Evolutionary conservation across 2,113 vertebrate species (phyloP).

Genomic region (Gymnocephalus cernua): DNA sequence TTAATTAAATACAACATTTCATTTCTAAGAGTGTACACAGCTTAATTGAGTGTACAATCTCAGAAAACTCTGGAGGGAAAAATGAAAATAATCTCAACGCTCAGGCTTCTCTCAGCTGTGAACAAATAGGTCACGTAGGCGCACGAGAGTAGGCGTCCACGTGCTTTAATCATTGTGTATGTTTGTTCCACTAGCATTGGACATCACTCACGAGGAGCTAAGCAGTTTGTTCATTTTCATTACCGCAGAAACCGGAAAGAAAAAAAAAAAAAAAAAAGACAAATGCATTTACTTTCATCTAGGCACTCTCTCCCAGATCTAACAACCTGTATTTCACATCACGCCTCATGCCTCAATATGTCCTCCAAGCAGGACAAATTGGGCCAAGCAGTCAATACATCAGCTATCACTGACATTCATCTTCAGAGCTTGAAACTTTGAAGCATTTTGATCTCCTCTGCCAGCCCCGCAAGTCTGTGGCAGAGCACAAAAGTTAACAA

Average conservation of each 20-base stretch:
- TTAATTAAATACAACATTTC: too few species aligned
- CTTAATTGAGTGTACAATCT: conserved; percentile 49
- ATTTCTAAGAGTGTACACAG: too few species aligned
- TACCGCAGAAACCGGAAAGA: conserved; percentile 4
- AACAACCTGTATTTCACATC: conserved; percentile 45
- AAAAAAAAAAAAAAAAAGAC: background rate
- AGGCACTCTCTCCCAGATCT: conserved; percentile 16
- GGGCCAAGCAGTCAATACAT: conserved; percentile 41
- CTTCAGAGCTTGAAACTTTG: conserved; percentile 17
- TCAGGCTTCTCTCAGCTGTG: conserved; percentile 20
- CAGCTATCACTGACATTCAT: conserved; percentile 52
- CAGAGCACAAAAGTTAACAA: conserved; percentile 44
- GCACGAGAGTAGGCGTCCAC: background rate
- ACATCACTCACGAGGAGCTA: background rate
- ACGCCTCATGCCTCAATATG: conserved; percentile 35
- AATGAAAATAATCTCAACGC: conserved; percentile 10
- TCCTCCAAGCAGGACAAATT: conserved; percentile 39
- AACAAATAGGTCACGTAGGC: conserved; percentile 35
- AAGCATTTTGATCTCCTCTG: conserved; percentile 37
- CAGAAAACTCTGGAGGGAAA: conserved; percentile 8
- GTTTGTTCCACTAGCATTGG: conserved; percentile 5
- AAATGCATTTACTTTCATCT: background rate
- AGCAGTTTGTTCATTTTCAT: background rate
- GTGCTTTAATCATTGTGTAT: background rate
- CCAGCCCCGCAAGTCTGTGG: conserved; percentile 18